Evolutionary conservation across 1,140 invertebrate species (phyloP), one percentile per base, ranked within the genome.

Genomic region (Trichoplusia ni): DNA sequence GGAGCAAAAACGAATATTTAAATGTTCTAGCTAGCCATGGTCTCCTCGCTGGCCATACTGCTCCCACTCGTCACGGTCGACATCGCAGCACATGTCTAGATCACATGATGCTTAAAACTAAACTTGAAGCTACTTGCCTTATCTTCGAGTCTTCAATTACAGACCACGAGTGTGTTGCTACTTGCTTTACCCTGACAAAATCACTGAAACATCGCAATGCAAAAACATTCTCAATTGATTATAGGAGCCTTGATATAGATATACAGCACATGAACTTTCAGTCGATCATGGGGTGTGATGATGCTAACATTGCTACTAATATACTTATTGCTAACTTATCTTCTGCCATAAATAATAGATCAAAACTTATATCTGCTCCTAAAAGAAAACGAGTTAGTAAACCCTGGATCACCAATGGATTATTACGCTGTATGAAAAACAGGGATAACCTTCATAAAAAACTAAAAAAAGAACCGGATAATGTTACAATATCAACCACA

Each of bases 391-490:
- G 6, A 7, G 29, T 23, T 3, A 21, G 5, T 7, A 62, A 40
- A 16, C 35, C 46, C 0, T 40, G 46, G 46, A 19, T 51, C 11
- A 51, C 31, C 19, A n/a, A 9, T 18, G 53, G 35, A 9, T 11
- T 56, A 9, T 1, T 56, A 4, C 4, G 8, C 1, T 56, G 53
- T n/a, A 40, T 56, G 51, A 40, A 23, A 18, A 54, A 64, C 40
- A 35, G 49, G 11, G 61, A 64, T 11, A 64, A 47, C 2, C n/a
- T 63, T 2, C n/a, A 63, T 13, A 42, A 42, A 35, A 53, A 63
- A 35, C 2, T 21, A 0, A 53, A 44, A 31, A 31, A 19, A 16
- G 8, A 42, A 23, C 37, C 47, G 6, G 6, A 63, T 1, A 35
- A 64, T 35, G 62, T 46, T 9, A 29, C 46, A 21, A 1, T 46